phyloP scores from a whole-genome alignment of 2,888 invertebrate species.

The Rotaria socialis region DNA sequence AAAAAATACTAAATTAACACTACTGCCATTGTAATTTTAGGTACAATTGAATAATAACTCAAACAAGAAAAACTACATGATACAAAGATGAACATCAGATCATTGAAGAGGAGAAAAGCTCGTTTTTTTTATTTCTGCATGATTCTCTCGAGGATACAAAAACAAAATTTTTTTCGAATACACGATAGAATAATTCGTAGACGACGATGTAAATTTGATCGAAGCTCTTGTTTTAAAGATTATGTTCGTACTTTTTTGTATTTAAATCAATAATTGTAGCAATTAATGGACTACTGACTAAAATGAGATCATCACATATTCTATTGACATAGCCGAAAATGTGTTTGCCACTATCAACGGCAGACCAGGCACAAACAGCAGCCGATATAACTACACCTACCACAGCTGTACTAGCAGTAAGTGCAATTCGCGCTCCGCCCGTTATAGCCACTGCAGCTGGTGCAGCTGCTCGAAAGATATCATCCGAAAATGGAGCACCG shows the following conservation, averaged over 20 bases:
- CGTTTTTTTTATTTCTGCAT: no score
- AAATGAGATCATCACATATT: conserved; percentile 1
- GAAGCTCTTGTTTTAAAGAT: neutral
- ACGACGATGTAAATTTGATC: neutral
- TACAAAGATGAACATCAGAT: no score
- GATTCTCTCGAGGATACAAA: no score
- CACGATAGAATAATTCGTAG: neutral
- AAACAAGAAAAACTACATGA: no score
- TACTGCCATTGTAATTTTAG: no score
- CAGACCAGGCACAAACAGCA: conserved; percentile 6
- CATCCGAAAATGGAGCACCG: conserved; percentile 12
- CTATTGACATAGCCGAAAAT: conserved; percentile 18
- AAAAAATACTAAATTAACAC: no score
- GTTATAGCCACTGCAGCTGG: neutral
- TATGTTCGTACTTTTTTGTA: neutral
- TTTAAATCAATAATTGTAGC: neutral
- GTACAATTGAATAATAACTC: no score
- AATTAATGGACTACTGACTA: neutral
- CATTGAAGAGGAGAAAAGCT: no score
- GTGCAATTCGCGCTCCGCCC: neutral
- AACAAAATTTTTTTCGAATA: no score
- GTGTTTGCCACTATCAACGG: neutral
- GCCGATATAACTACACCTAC: neutral
- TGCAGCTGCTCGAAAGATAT: neutral
- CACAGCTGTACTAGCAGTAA: neutral